Evolutionary conservation across 1,140 invertebrate species (phyloP).

Genomic region (Agrilus planipennis): DNA sequence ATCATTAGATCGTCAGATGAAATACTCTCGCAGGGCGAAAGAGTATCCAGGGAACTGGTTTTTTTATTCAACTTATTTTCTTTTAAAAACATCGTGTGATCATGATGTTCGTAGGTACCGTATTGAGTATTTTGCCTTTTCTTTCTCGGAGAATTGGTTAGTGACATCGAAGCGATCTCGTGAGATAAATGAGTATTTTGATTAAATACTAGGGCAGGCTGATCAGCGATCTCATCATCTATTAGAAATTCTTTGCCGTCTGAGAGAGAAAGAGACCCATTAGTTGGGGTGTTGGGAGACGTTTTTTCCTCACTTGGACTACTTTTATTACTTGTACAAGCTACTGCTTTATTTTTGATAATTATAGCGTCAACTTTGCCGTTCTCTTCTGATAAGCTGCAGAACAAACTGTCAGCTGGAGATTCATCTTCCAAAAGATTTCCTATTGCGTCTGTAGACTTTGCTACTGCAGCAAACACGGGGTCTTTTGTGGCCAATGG

Average conservation of each 20-base stretch:
- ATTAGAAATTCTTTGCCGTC: constrained; percentile 62
- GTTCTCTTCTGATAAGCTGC: constrained; percentile 56
- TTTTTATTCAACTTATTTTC: constrained; percentile 15
- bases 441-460: constrained; percentile 52
- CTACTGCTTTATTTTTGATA: no score
- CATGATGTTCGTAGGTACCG: constrained; percentile 24
- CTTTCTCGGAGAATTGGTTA: constrained; percentile 23
- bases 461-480: constrained; percentile 61
- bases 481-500: constrained; percentile 54
- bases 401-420: constrained; percentile 63
- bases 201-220: constrained; percentile 69
- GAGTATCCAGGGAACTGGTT: constrained; percentile 45
- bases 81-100: constrained; percentile 26
- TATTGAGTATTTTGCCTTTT: constrained; percentile 10
- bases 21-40: constrained; percentile 66
- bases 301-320: no score
- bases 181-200: constrained; percentile 37
- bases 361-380: no score
- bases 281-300: constrained; percentile 63
- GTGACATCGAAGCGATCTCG: constrained; percentile 9
- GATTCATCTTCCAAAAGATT: constrained; percentile 63
- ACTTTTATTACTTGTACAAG: no score
- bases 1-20: constrained; percentile 74
- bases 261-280: constrained; percentile 59
- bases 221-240: constrained; percentile 84